Evolutionary conservation across 2,113 vertebrate species (phyloP).

Genomic region (Entosphenus tridentatus): DNA sequence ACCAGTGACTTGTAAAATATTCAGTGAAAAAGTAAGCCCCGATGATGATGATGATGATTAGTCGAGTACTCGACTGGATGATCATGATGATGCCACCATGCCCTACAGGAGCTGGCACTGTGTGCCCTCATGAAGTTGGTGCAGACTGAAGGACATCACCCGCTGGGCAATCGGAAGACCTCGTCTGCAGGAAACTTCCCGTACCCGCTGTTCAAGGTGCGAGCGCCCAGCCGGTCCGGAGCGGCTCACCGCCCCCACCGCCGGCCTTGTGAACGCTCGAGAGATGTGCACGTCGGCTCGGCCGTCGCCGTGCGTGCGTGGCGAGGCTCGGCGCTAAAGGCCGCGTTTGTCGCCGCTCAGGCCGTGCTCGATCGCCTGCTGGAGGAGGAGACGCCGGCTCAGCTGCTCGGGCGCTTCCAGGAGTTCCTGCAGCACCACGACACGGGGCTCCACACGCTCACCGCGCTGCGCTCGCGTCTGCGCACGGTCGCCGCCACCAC

Average conservation of each 20-base stretch:
- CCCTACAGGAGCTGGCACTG: constrained; percentile 35
- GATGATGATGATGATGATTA: no score
- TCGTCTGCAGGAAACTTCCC: constrained; percentile 50
- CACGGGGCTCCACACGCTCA: constrained; percentile 54
- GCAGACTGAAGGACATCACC: constrained; percentile 32
- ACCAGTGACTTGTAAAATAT: no score
- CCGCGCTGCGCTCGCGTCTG: constrained; percentile 7
- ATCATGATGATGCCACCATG: no score
- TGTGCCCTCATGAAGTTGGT: constrained; percentile 58
- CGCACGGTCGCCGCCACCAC: no score
- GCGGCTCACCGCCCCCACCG: no score
- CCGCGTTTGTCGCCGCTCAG: constrained; percentile 17
- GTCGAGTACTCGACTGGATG: no score
- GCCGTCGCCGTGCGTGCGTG: no score
- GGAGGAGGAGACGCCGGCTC: constrained; percentile 20
- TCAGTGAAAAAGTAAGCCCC: no score
- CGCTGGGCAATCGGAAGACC: constrained; percentile 43
- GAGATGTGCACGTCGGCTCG: no score
- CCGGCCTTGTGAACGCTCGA: no score
- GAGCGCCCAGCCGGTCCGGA: background rate
- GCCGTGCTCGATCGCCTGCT: constrained; percentile 34
- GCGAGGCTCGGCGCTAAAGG: no score
- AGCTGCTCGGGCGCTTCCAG: constrained; percentile 54
- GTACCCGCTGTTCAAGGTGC: constrained; percentile 35
- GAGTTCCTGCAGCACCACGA: constrained; percentile 55